phyloP scores from a whole-genome alignment of 2,113 vertebrate species.

The Sinocyclocheilus grahami region DNA sequence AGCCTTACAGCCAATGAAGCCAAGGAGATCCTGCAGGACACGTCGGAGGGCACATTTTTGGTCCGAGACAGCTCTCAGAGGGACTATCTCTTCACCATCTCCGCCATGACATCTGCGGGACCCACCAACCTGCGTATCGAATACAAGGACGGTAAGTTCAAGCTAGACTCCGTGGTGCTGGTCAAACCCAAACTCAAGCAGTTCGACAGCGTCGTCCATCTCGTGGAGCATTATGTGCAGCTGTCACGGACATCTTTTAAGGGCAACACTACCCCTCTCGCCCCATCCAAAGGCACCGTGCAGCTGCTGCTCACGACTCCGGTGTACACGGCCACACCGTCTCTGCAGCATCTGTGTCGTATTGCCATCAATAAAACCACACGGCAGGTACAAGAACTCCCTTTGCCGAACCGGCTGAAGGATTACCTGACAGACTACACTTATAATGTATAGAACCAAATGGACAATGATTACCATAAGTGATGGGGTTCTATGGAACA shows the following conservation, averaged over 20 bases:
- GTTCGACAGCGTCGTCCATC: conserved; percentile 93
- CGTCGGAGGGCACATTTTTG: conserved; percentile 91
- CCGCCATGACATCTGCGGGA: conserved; percentile 91
- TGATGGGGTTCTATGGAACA: conserved; percentile 11
- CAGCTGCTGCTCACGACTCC: conserved; percentile 93
- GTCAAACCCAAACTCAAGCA: conserved; percentile 90
- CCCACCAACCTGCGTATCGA: conserved; percentile 95
- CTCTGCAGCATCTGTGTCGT: conserved; percentile 90
- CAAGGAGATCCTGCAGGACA: conserved; percentile 89
- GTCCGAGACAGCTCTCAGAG: conserved; percentile 92
- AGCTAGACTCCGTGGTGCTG: conserved; percentile 93
- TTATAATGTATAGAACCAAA: conserved; percentile 83
- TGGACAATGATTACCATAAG: conserved; percentile 1
- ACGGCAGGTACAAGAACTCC: conserved; percentile 82
- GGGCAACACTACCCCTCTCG: conserved; percentile 69
- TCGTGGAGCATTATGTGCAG: conserved; percentile 93
- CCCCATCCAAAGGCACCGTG: conserved; percentile 84
- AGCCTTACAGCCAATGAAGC: conserved; percentile 91
- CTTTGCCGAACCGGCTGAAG: conserved; percentile 89
- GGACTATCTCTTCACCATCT: conserved; percentile 95
- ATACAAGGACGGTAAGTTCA: conserved; percentile 92
- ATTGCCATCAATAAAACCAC: conserved; percentile 89
- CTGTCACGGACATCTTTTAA: conserved; percentile 79
- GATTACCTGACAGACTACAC: conserved; percentile 91
- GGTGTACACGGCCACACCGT: conserved; percentile 80